These are phyloP conservation scores for Xiphydria camelus DNA, from an alignment of 2,888 invertebrate genomes.

Conservation along the genomic window DNA sequence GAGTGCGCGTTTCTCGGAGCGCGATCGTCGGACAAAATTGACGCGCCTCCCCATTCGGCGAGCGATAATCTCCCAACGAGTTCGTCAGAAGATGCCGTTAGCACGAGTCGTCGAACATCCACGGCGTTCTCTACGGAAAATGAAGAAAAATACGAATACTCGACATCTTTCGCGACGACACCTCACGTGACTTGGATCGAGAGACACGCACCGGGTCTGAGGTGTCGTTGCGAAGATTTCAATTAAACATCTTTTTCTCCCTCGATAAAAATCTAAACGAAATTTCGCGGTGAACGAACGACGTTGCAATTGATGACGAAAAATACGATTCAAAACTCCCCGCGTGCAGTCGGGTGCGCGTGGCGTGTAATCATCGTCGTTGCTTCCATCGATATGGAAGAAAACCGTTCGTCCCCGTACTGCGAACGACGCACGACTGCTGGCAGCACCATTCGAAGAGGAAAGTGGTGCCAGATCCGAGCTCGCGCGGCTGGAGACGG, in stretches of 20 bases:
- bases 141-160: neutral
- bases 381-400: neutral
- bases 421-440: too few relatives aligned
- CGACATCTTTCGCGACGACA: too few relatives aligned
- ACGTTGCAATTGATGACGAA: too few relatives aligned
- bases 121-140: too few relatives aligned
- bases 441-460: neutral
- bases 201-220: too few relatives aligned
- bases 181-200: too few relatives aligned
- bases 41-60: neutral
- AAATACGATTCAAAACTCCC: too few relatives aligned
- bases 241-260: too few relatives aligned
- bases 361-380: neutral
- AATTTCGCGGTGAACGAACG: too few relatives aligned
- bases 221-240: too few relatives aligned
- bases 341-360: neutral
- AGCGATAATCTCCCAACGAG: neutral
- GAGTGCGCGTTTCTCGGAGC: neutral
- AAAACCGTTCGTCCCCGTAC: neutral
- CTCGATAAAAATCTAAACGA: too few relatives aligned
- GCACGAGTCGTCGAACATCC: neutral
- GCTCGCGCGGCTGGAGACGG: slow-evolving; percentile 2
- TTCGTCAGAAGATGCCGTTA: neutral
- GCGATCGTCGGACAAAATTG: neutral
- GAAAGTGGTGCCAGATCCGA: neutral